phyloP scores from a whole-genome alignment of 2,888 invertebrate species.

The Aradus depressus region DNA sequence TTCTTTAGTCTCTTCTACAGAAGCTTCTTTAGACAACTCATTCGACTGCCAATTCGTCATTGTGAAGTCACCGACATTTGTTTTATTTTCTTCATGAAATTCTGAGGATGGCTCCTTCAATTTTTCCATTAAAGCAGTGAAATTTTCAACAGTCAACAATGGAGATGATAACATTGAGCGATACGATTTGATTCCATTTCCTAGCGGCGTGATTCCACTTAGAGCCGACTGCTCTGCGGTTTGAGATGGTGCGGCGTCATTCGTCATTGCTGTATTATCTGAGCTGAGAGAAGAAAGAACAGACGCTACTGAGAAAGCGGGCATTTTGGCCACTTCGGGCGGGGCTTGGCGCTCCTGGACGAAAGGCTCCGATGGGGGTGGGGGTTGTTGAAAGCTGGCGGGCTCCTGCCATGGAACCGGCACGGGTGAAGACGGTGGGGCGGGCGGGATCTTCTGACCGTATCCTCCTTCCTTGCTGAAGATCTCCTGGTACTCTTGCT shows the following conservation, averaged over 20 bases:
- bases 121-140: no score
- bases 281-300: not conserved
- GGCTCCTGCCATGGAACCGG: not conserved
- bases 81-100: no score
- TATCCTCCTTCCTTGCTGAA: not conserved
- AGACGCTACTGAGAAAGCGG: conserved; percentile 2
- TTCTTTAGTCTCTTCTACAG: no score
- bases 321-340: not conserved
- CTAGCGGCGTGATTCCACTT: not conserved
- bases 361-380: not conserved
- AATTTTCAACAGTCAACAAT: no score
- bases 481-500: not conserved
- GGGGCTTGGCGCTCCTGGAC: not conserved
- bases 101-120: no score
- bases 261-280: not conserved
- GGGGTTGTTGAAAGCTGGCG: not conserved
- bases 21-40: no score
- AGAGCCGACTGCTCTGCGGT: not conserved
- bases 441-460: not conserved
- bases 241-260: not conserved
- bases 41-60: no score
- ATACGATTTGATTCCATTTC: not conserved
- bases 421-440: not conserved
- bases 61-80: no score
- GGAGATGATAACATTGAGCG: no score